phyloP scores from a whole-genome alignment of 2,113 vertebrate genomes.

The Bagarius yarrelli region DNA sequence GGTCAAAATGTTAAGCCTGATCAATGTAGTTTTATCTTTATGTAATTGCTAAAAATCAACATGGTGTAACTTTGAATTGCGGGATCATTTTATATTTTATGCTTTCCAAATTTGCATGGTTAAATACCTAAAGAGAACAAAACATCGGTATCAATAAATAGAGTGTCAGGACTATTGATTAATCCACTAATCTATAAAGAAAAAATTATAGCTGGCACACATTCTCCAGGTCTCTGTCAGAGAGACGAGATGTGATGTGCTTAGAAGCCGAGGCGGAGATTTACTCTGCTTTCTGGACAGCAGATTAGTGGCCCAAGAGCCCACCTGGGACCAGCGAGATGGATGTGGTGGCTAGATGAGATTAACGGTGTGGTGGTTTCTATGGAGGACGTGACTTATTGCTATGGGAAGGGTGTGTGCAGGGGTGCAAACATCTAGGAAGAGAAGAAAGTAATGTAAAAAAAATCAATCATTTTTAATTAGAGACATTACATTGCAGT shows the following conservation, averaged over 20 bases:
- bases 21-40: no score
- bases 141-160: no score
- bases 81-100: no score
- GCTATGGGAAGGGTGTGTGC: background rate
- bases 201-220: background rate
- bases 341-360: slow-evolving; percentile 8
- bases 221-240: background rate
- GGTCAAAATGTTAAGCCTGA: no score
- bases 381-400: slow-evolving; percentile 2
- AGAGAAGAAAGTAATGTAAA: background rate
- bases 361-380: background rate
- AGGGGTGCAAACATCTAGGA: no score
- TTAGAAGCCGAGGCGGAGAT: background rate
- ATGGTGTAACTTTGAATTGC: no score
- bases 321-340: slow-evolving; percentile 18
- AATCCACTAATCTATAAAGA: background rate
- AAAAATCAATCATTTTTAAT: background rate
- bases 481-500: no score
- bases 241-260: background rate
- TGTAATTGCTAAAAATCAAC: no score
- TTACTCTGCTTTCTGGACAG: slow-evolving; percentile 7
- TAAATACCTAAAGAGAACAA: no score
- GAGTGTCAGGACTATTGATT: background rate
- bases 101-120: no score
- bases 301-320: background rate